Evolutionary conservation across 1,140 invertebrate species (phyloP), one percentile per base, ranked within the genome.

Genomic region (Lasaia peninsularis): DNA sequence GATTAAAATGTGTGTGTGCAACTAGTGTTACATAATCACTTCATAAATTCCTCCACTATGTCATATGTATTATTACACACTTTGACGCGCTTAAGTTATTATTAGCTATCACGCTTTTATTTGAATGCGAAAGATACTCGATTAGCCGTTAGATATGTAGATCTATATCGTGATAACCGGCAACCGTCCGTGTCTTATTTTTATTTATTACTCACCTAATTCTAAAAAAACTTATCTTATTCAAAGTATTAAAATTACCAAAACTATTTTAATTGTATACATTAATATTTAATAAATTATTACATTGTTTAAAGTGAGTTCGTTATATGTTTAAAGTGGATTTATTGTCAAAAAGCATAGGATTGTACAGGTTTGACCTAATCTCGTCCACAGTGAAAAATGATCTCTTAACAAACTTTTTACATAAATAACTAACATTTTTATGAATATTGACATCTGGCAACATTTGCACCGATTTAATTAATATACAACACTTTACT

Each of bases 211-310:
- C 37, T 40, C 24, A 28, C 24, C 16, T 40, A 40, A 20, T 21
- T 44, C 11, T 44, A 44, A 10, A 40, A 40, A 40, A 20, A 16
- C 20, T 4, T 44, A 44, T 40, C 16, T 18, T 18, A 16, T 18
- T 40, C 12, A 40, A 16, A 12, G 35, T 40, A 40, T 40, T 40
- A 40, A 16, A 8, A 18, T 44, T 18, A 14, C 37, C 16, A 44
- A 44, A 18, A 18, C 18, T 44, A 44, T 18, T 18, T 10, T 44
- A 18, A 44, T 44, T 44, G 18, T 20, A 44, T 44, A 44, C 35
- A 44, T 44, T 44, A 20, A 44, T 37, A 35, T 40, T 40, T 44
- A 44, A 10, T 44, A 44, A 44, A 44, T 44, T 44, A 44, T 44
- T 14, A 44, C 18, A 14, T 16, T 44, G 0, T 24, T 28, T 28